Evolutionary conservation across 2,888 invertebrate species (phyloP), one percentile per base, ranked within the genome.

Genomic region (Tetragonisca angustula): DNA sequence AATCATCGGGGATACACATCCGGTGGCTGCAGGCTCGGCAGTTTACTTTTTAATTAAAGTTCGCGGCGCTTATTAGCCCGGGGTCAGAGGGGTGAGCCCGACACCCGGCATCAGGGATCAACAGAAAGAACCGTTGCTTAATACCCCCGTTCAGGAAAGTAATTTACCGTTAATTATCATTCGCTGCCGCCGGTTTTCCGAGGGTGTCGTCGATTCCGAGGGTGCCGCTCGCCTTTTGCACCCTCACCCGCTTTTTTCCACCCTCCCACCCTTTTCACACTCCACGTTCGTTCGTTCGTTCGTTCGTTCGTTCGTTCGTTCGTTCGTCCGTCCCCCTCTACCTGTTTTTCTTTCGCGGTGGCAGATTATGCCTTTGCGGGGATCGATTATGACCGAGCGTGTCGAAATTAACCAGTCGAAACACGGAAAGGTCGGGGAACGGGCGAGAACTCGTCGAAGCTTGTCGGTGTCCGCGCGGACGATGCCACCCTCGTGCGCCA

Each of bases 391-490:
- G 90, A 43, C 77, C 70, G 65, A 32, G 59, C 70, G 85, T 83
- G 83, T 43, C 43, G 80, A 83, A 91, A 86, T 91, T 89, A 90
- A 91, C 87, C 89, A 89, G 79, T 84, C 75, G 89, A 77, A 76
- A 71, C 75, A 84, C 79, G 84, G 76, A 70, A 86, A 72, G 82
- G 76, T 49, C 24, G 56, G 43, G 43, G 43, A 43, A 9, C 32
- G 32, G 32, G 27, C 27, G 61, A 32, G 9, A 61, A 43, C 56
- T 61, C 73, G 81, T 49, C 62, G 76, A 84, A 87, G 79, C 78
- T 83, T 79, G 74, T 69, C 79, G 81, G 85, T 83, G 88, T 85
- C 78, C 80, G 79, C 78, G 85, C 72, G 79, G 36, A 62, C 59
- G 76, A 77, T 9, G 75, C 54, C 81, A 27, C 81, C 24, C 61